A percentile compares a stretch with the other conserved stretches of the same genome.
These are phyloP conservation scores for Scaptomyza hsui DNA, from an alignment of 1,140 invertebrate species.

Conservation along the genomic window DNA sequence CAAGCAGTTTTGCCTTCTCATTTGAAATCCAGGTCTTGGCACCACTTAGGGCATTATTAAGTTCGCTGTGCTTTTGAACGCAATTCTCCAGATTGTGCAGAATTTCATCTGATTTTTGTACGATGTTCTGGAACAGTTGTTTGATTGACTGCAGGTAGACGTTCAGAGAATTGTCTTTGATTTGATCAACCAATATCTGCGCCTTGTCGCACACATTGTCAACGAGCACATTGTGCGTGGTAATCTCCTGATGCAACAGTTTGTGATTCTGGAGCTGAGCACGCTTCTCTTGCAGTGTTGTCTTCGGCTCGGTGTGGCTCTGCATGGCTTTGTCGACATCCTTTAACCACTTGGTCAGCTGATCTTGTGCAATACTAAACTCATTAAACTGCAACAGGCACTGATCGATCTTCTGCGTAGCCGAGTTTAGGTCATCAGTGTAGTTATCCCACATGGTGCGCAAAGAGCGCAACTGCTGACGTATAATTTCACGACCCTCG, in stretches of 20 bases:
- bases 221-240: constrained; percentile 94
- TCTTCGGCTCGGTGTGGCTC: constrained; percentile 94
- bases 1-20: constrained; percentile 90
- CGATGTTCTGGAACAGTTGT: constrained; percentile 94
- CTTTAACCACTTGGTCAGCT: constrained; percentile 95
- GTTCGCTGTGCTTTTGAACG: constrained; percentile 93
- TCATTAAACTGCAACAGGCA: constrained; percentile 95
- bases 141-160: constrained; percentile 95
- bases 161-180: constrained; percentile 93
- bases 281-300: constrained; percentile 96
- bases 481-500: constrained; percentile 95
- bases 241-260: constrained; percentile 97
- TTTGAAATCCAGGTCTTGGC: constrained; percentile 92
- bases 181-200: constrained; percentile 94
- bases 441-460: constrained; percentile 94
- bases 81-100: constrained; percentile 93
- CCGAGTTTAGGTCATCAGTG: constrained; percentile 91
- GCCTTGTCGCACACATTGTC: constrained; percentile 96
- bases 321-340: constrained; percentile 96
- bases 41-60: constrained; percentile 88
- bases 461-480: constrained; percentile 93
- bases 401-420: constrained; percentile 92
- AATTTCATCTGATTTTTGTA: constrained; percentile 93
- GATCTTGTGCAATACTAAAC: constrained; percentile 94
- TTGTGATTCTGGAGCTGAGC: constrained; percentile 97